These are phyloP conservation scores for Tetragonula carbonaria DNA, from an alignment of 2,888 invertebrate species.

Conservation along the genomic window DNA sequence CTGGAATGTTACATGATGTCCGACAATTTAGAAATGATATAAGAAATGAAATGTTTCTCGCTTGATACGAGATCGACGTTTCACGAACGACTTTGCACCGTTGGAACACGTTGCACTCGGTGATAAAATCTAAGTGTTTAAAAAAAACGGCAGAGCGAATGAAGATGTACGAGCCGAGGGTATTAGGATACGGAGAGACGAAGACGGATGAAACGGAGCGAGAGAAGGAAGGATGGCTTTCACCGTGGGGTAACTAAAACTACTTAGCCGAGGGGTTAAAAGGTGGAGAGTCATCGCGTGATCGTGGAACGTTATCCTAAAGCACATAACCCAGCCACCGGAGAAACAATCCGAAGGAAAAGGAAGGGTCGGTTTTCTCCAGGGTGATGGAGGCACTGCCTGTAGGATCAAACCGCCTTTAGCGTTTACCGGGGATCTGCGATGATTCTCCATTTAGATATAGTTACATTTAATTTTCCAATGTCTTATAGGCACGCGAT, in stretches of 20 bases:
- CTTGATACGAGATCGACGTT: conserved; percentile 14
- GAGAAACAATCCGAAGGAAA: conserved; percentile 71
- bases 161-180: conserved; percentile 66
- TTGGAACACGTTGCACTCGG: conserved; percentile 43
- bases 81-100: conserved; percentile 39
- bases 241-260: conserved; percentile 76
- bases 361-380: conserved; percentile 58
- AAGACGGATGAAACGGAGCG: not conserved
- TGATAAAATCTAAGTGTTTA: conserved; percentile 71
- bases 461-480: conserved; percentile 60
- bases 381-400: conserved; percentile 40
- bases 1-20: not conserved
- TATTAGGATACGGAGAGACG: conserved; percentile 56
- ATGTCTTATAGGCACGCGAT: conserved; percentile 50
- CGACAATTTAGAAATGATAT: conserved; percentile 3
- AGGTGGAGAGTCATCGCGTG: conserved; percentile 79
- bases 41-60: conserved; percentile 14
- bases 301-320: conserved; percentile 79
- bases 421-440: conserved; percentile 37
- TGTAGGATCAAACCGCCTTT: conserved; percentile 59
- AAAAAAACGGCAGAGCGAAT: conserved; percentile 68
- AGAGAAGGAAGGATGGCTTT: conserved; percentile 58
- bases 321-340: conserved; percentile 70
- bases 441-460: conserved; percentile 65
- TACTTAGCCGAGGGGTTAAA: conserved; percentile 75